Conservation (phyloP, 2,797 vertebrate genomes). For the Alauda arvensis region DNA sequence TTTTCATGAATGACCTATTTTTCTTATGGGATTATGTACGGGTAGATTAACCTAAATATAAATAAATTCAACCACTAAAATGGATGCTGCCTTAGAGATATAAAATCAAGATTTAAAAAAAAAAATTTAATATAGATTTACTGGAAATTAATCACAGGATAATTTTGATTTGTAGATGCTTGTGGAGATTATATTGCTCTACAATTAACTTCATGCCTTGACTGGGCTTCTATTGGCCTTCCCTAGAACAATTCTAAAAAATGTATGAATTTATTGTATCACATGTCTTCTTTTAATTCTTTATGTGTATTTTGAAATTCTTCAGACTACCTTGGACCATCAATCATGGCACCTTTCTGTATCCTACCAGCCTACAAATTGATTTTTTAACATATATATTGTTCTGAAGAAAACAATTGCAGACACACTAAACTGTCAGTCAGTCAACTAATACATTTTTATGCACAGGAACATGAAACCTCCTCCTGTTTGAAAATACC, state of each 20-base stretch:
- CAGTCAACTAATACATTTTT: background rate
- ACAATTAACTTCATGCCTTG: background rate
- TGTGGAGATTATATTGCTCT: background rate
- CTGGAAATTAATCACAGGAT: background rate
- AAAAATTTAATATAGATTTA: background rate
- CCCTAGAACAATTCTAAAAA: background rate
- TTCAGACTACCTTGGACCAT: background rate
- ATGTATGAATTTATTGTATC: background rate
- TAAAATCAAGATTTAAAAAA: too few species aligned
- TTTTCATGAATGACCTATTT: background rate
- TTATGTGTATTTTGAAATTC: background rate
- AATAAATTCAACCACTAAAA: background rate
- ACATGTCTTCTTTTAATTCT: background rate
- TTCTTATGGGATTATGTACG: background rate
- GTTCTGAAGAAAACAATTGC: background rate
- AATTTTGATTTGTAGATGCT: background rate
- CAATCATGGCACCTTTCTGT: background rate
- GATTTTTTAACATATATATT: background rate
- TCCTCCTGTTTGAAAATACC: background rate
- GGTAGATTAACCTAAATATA: background rate
- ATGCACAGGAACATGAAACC: background rate
- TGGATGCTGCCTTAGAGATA: background rate
- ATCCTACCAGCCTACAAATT: background rate
- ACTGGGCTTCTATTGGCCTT: background rate
- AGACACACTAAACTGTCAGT: background rate